These are phyloP conservation scores for Coilia nasus DNA, from an alignment of 2,797 vertebrate genomes.

Conservation along the genomic window DNA sequence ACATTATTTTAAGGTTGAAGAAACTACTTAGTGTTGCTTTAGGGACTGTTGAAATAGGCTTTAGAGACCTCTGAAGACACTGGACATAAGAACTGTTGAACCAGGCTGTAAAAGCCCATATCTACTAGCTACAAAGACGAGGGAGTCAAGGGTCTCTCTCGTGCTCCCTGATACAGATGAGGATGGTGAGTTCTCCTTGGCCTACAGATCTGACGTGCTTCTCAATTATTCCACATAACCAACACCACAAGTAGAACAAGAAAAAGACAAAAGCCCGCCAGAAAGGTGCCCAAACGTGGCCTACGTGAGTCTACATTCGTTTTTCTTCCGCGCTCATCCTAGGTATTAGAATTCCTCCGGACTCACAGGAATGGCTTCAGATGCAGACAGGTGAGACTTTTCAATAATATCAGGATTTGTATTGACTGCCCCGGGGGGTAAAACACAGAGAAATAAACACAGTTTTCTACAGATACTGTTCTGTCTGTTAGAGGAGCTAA, in stretches of 20 bases:
- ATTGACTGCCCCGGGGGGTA: background rate
- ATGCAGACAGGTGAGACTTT: slow-evolving; percentile 1
- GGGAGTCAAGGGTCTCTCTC: background rate
- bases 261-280: background rate
- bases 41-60: too few relatives aligned
- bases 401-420: background rate
- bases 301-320: background rate
- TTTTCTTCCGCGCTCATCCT: background rate
- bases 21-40: too few relatives aligned
- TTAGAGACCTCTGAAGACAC: background rate
- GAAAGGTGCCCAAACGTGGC: background rate
- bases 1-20: too few relatives aligned
- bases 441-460: background rate
- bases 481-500: background rate
- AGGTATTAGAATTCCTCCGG: background rate
- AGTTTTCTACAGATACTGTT: background rate
- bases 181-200: background rate
- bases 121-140: background rate
- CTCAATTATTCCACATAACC: background rate
- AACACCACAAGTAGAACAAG: background rate
- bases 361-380: background rate
- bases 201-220: background rate
- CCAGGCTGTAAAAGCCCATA: background rate
- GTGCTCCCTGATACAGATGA: background rate
- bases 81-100: background rate